phyloP scores from a whole-genome alignment of 1,140 invertebrate genomes.

The Bombus haemorrhoidalis region DNA sequence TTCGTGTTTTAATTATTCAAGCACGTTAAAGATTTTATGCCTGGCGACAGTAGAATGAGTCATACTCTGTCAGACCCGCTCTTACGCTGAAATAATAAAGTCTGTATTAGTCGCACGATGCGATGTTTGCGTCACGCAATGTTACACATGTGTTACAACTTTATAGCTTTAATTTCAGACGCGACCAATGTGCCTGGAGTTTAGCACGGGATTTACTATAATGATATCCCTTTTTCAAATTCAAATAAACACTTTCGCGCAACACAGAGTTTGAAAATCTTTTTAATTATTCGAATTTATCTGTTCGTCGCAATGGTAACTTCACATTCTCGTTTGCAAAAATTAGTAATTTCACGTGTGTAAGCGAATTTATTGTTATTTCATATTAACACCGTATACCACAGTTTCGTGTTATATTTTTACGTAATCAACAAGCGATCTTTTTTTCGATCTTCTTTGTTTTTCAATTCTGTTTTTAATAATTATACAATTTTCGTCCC shows the following conservation, averaged over 20 bases:
- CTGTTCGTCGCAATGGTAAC: neutral
- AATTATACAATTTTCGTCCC: too few species aligned
- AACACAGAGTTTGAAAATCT: too few species aligned
- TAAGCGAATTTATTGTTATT: neutral
- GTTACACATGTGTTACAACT: slow-evolving; percentile 36
- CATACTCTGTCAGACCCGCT: slow-evolving; percentile 16
- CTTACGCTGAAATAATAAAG: slow-evolving; percentile 26
- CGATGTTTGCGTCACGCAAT: slow-evolving; percentile 30
- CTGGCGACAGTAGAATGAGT: slow-evolving; percentile 6
- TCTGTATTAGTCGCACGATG: slow-evolving; percentile 27
- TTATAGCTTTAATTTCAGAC: slow-evolving; percentile 34
- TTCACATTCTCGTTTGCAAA: neutral
- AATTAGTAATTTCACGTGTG: neutral
- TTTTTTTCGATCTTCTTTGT: too few species aligned
- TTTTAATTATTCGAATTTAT: neutral
- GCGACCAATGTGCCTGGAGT: neutral
- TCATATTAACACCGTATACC: neutral
- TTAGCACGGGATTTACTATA: neutral
- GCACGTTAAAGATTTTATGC: slow-evolving; percentile 34
- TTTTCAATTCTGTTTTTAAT: too few species aligned
- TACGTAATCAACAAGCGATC: too few species aligned
- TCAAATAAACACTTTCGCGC: neutral
- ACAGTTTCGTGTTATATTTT: neutral
- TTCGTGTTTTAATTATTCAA: slow-evolving; percentile 36
- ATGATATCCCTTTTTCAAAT: neutral